These are phyloP conservation scores for Nylanderia fulva DNA, from an alignment of 1,140 invertebrate species.

Conservation along the genomic window DNA sequence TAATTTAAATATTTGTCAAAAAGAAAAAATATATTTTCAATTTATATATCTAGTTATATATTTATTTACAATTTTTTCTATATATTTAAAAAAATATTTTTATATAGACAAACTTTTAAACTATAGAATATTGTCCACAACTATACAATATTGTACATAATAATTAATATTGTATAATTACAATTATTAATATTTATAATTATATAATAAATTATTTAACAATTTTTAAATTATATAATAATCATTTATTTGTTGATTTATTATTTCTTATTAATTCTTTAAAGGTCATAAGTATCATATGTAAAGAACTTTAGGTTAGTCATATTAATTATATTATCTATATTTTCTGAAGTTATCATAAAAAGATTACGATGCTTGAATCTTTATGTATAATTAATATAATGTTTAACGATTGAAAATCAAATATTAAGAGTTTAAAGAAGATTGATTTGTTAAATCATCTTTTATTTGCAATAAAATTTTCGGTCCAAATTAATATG, in stretches of 20 bases:
- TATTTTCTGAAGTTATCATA: neutral
- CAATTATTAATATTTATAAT: neutral
- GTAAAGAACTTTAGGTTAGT: neutral
- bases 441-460: neutral
- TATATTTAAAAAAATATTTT: too few species aligned
- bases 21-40: slow-evolving; percentile 9
- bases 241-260: neutral
- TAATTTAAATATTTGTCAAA: neutral
- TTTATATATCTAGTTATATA: neutral
- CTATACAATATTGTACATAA: too few species aligned
- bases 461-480: neutral
- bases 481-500: neutral
- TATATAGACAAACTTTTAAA: neutral
- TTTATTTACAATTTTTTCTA: neutral
- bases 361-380: neutral
- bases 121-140: too few species aligned
- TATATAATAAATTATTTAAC: neutral
- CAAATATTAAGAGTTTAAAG: neutral
- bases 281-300: neutral
- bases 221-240: neutral
- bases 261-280: neutral
- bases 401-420: neutral
- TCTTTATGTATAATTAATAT: neutral
- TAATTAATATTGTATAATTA: neutral
- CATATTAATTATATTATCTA: neutral